Base-by-base conservation (phyloP, 2,888 invertebrate species). In the Stenodera caucasica region DNA sequence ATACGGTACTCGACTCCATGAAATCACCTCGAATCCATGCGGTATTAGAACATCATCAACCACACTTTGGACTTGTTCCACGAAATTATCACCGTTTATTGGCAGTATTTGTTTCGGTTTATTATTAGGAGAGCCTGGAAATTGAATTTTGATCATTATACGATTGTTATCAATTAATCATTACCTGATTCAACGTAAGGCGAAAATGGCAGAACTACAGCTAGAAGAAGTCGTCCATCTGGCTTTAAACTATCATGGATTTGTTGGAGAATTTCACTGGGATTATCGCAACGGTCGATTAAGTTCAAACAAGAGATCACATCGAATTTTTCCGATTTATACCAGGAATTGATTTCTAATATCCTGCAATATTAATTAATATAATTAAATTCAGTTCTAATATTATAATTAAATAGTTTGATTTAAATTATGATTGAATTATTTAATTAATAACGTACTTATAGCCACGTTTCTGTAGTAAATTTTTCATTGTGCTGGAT, bases 1-100 rank as follows among this genome's bases (percentile, higher is more conserved):
- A 79, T 98, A 98, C 0, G 98, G 98, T 45, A 96, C 88, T 72
- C 94, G 87, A 11, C 94, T 89, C 94, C 97, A 98, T 5, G 88
- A 84, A 51, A 90, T 84, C 40, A 98, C 85, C 58, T 86, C 84
- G 78, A 94, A 93, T 3, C 91, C 91, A 53, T 85, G 80, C 0
- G 89, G 88, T 45, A 58, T 75, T 53, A 90, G 84, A 6, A 90
- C 86, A 61, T 85, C 77, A 35, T 82, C 77, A 23, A 88, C 81
- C 71, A 96, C 86, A 64, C 90, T 88, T 7, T 84, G 80, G 6
- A 91, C 89, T 80, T 98, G 97, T 59, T 91, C 87, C 76, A 93
- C 93, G 74, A 92, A 90, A 1, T 85, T 84, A 15, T 78, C 77
- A 14, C 91, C 91, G 29, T 81, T 81, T 57, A 91, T 87, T 0